Base-by-base conservation (phyloP, 1,140 invertebrate species). In the Drosophila ercepeae region DNA sequence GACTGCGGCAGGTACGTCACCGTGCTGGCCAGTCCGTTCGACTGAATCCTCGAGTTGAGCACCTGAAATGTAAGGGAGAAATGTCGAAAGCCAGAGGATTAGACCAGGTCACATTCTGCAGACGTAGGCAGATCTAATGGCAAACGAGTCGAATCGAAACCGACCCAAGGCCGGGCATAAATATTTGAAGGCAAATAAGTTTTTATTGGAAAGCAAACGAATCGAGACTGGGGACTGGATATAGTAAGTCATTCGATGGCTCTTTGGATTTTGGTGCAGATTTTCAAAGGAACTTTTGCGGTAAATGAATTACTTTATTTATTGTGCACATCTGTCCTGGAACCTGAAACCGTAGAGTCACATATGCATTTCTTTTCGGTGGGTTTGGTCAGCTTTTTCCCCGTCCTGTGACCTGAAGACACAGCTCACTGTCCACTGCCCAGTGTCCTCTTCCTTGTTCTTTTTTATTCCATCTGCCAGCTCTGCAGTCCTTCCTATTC, bases 11-110 rank as follows among this genome's bases (percentile, higher is more conserved):
- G 94, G 90, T 94, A 96, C 89, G 93, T 94, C 67, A 94, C 93
- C 59, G 94, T 94, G 76, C 95, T 96, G 49, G 93, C 92, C 16
- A 94, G 92, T n/a, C 94, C 95, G 75, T 93, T 93, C 82, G 93
- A 94, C 78, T 92, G 92, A 65, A 94, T 92, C 69, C 92, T 91
- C 46, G 92, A 92, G 73, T 93, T 93, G 71, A 91, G 91, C 72
- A 92, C 92, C 64, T 94, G 92, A 42, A 92, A 91, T 44, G 36
- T 41, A 46, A 42, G 16, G 13, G 44, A 68, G 42, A 46, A 36
- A 54, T 18, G 1, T 18, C 19, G 63, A 51, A 69, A 58, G 29
- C 42, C 25, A 39, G 57, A 7, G 78, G 77, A 89, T 79, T 77
- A 83, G 51, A 55, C 6, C 39, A 32, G 39, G 29, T 48, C 44